phyloP scores from a whole-genome alignment of 2,888 invertebrate species.

The Drosophila imparisetae region DNA sequence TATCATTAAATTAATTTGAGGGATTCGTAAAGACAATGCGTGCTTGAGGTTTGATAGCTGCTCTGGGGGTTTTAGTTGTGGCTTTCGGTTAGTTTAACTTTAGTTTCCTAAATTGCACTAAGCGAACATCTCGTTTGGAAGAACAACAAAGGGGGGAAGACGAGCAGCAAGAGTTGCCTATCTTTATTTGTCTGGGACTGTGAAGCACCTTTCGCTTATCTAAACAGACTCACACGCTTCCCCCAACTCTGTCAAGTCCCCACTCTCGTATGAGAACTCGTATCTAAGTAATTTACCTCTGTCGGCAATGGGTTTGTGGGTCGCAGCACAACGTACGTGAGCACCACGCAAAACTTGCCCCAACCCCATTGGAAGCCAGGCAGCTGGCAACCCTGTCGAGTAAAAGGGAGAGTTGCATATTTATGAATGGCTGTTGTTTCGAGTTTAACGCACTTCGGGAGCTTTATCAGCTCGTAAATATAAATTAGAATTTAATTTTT shows the following conservation, averaged over 20 bases:
- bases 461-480: conserved; percentile 80
- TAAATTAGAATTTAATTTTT: conserved; percentile 81
- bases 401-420: conserved; percentile 51
- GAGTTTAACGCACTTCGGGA: conserved; percentile 71
- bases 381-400: conserved; percentile 29
- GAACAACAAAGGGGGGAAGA: conserved; percentile 24
- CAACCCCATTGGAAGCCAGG: conserved; percentile 16
- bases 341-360: conserved; percentile 55
- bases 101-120: conserved; percentile 36
- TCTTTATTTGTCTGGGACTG: conserved; percentile 13
- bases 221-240: conserved; percentile 47
- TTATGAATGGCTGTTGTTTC: conserved; percentile 73
- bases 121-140: conserved; percentile 28
- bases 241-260: neutral
- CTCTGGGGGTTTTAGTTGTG: conserved; percentile 21
- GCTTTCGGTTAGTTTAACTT: conserved; percentile 29
- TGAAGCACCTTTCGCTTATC: conserved; percentile 64
- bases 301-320: conserved; percentile 55
- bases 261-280: conserved; percentile 18
- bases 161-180: conserved; percentile 4
- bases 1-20: conserved; percentile 37
- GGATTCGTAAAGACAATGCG: conserved; percentile 32
- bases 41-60: conserved; percentile 36
- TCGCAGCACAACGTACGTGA: conserved; percentile 51
- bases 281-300: conserved; percentile 47